These are phyloP conservation scores for Agonum fuliginosum DNA, from an alignment of 2,888 invertebrate species.

Conservation along the genomic window DNA sequence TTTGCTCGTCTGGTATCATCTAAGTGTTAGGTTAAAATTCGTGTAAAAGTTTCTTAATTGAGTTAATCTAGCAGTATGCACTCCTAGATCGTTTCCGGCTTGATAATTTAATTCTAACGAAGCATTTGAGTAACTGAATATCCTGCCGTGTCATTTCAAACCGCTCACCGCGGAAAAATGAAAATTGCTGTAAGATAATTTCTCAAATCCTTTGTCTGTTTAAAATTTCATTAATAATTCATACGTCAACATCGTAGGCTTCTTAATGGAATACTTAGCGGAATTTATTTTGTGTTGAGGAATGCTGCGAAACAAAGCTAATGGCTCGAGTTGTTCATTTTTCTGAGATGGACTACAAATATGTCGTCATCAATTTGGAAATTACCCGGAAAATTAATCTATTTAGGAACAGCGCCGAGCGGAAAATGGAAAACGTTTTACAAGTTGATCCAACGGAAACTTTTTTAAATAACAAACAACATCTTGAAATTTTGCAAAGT, in stretches of 20 bases:
- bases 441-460: too few species aligned
- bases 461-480: too few species aligned
- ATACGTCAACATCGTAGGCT: slow-evolving; percentile 31
- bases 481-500: too few species aligned
- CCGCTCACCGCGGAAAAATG: slow-evolving; percentile 2
- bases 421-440: too few species aligned
- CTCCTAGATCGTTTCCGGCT: not conserved
- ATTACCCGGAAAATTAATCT: too few species aligned
- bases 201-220: slow-evolving; percentile 40
- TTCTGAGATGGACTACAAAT: slow-evolving; percentile 13
- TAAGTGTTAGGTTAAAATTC: not conserved
- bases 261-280: slow-evolving; percentile 22
- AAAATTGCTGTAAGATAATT: slow-evolving; percentile 27
- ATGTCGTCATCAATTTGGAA: too few species aligned
- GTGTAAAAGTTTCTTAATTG: slow-evolving; percentile 15
- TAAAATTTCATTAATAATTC: slow-evolving; percentile 38
- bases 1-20: too few species aligned
- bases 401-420: too few species aligned
- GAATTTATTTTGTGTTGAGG: slow-evolving; percentile 30
- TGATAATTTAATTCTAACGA: slow-evolving; percentile 23
- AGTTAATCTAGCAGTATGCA: slow-evolving; percentile 31
- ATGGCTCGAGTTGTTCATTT: slow-evolving; percentile 11
- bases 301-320: slow-evolving; percentile 29
- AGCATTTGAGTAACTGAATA: slow-evolving; percentile 3
- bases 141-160: not conserved